Base-by-base conservation (phyloP, 2,888 invertebrate species). In the Anticlea derivata region DNA sequence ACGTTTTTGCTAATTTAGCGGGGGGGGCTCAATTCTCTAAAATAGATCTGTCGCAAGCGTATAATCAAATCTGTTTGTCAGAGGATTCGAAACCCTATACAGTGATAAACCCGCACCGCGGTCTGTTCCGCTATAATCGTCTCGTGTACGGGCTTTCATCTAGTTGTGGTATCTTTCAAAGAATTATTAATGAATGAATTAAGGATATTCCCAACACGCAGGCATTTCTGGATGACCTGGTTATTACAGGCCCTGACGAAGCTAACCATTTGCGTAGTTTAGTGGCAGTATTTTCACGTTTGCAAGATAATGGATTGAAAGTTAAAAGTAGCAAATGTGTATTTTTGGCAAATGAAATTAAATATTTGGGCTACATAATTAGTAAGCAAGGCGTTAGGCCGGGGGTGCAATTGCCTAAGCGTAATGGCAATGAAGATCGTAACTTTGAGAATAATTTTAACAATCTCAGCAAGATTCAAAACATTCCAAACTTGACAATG, bases 11-110 rank as follows among this genome's bases (percentile, higher is more conserved):
- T 11, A 31, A 24, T 8, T 29, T 53, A n/a, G 26, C 23, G 1
- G 53, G 44, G 0, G 31, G 17, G 7, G 11, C 24, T 13, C 23
- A 48, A 1, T 57, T 52, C 12, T 23, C 35, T 6, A 56, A 56
- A 37, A 44, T 55, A 13, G 50, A 55, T 7, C 26, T 55, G 1
- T 55, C 50, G 1, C 50, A 55, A 12, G 50, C 50, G 1, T 50
- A 47, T 10, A 55, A 50, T n/a, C 55, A 50, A n/a, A 24, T 24
- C 1, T 24, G 24, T 24, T 24, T 24, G 24, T 24, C 24, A 2
- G 50, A 57, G 10, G 58, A 57, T n/a, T 29, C 29, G 5, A 29
- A 29, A 5, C n/a, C n/a, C 2, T 29, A 29, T 10, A 29, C 29
- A 5, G 29, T 29, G 1, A 29, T 29, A n/a, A 29, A 29, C 5